Base-by-base conservation (phyloP, 2,888 invertebrate species). In the Deilephila elpenor region DNA sequence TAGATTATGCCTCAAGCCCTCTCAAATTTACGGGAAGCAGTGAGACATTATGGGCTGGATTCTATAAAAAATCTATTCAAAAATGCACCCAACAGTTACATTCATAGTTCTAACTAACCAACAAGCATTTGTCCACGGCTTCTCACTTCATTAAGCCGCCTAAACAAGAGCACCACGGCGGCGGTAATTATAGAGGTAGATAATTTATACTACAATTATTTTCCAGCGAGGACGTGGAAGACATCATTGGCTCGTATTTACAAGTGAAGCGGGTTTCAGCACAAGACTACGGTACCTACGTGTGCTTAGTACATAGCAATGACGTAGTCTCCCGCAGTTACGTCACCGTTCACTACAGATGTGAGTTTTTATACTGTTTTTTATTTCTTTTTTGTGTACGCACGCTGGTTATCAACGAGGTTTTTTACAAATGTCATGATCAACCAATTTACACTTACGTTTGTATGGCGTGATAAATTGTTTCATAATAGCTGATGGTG, bases 221-320 rank as follows among this genome's bases (percentile, higher is more conserved):
- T 44, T 44, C 44, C 95, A 97, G 97, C 76, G 97, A 97, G 80
- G 97, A 97, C 83, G 95, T 96, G 75, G 95, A 95, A 71, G 96
- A 97, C 86, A 97, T 96, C 64, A 95, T 97, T 81, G 97, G 97
- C 0, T 96, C 96, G 5, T 97, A 97, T 86, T 89, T 97, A 82
- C 93, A 91, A 64, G 96, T 97, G 79, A 93, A 95, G 70, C 92
- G 94, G 44, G 95, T 97, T 70, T 90, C 94, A 61, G 89, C 93
- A 37, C 95, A 95, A 78, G 97, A 97, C 92, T 97, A 96, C 88
- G 97, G 97, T 64, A 95, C 95, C 72, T 97, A 97, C 86, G 95
- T 95, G 78, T 97, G 97, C 89, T 95, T 95, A 73, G 96, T 97
- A 76, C 96, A 96, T 89, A 97, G 95, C 89, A 96, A 96, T 78